These are phyloP conservation scores for Plusia festucae DNA, from an alignment of 2,888 invertebrate species.

Conservation along the genomic window DNA sequence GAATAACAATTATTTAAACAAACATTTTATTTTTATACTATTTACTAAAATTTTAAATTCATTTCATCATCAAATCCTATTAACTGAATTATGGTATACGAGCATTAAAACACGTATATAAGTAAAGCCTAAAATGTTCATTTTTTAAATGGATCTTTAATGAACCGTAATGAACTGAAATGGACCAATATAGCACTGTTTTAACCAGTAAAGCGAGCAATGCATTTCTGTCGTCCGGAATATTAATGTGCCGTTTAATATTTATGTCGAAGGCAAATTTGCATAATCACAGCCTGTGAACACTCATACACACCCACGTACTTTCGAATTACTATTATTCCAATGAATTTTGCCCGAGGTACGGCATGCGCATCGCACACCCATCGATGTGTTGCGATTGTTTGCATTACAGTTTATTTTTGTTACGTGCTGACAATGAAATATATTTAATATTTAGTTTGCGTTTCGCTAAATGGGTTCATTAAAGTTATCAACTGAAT, in stretches of 20 bases:
- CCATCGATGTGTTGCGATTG: conserved; percentile 54
- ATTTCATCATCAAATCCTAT: too few species aligned
- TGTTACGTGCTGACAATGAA: conserved; percentile 55
- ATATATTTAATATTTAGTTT: conserved; percentile 35
- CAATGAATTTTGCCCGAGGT: conserved; percentile 81
- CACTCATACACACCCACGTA: conserved; percentile 74
- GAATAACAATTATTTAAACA: too few species aligned
- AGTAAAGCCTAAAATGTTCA: conserved; percentile 7
- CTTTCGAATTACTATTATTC: conserved; percentile 83
- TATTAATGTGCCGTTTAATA: conserved; percentile 89
- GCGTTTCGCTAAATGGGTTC: conserved; percentile 33
- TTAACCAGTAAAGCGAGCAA: conserved; percentile 82
- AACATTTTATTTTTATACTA: too few species aligned
- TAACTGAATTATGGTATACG: too few species aligned
- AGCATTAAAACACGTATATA: neutral
- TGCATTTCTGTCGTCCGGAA: conserved; percentile 86
- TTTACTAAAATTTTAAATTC: too few species aligned
- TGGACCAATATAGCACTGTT: conserved; percentile 70
- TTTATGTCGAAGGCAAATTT: conserved; percentile 88
- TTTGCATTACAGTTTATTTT: conserved; percentile 62
- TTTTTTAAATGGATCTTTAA: conserved; percentile 65
- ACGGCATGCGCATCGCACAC: conserved; percentile 55
- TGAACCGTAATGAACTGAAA: conserved; percentile 70
- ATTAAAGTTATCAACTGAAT: conserved; percentile 31
- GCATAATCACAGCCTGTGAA: conserved; percentile 87